Base-by-base conservation (phyloP, 1,140 invertebrate genomes). In the Platorchestia sp. region DNA sequence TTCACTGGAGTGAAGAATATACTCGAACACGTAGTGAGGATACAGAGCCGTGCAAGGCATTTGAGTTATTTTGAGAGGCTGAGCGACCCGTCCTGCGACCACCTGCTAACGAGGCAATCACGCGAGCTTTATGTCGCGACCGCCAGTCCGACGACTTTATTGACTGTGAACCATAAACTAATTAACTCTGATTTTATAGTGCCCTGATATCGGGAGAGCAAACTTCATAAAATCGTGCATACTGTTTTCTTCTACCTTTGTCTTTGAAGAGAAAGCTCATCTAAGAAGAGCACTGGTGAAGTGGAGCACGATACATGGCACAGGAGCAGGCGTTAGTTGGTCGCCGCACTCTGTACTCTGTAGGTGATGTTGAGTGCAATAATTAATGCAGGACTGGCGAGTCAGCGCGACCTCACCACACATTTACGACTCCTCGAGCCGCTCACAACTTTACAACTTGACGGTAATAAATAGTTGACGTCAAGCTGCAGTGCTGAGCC, bases 401-500 rank as follows among this genome's bases (percentile, higher is more conserved):
- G 59, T 19, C 59, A 10, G 10, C 27, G 10, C 27, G 1, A 22
- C 59, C 7, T 36, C 59, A 75, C 59, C 59, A 75, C 59, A 36
- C 27, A 10, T 6, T 87, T 87, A 87, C 86, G 86, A 87, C 86
- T 19, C 41, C 87, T 19, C 14, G 87, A 41, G 42, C 87, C 22
- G 87, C 87, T 42, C 36, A 90, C 87, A 43, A 90, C 87, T 90
- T 90, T 90, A 90, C 87, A 42, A 90, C 87, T 19, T 42, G 5
- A 0, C 87, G 10, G 14, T 36, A 41, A 90, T 90, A 90, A 90
- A 90, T 27, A 3, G 7, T 36, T 10, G 19, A 75, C 59, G 59
- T 36, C 59, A 36, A 19, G 7, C 10, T 22, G 59, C 59, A 22
- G 14, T 22, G 59, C 59, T 75, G 14, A 75, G 59, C 7, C 59